Conservation (phyloP, 2,797 vertebrate species). For the Sphenopsis melanotis region DNA sequence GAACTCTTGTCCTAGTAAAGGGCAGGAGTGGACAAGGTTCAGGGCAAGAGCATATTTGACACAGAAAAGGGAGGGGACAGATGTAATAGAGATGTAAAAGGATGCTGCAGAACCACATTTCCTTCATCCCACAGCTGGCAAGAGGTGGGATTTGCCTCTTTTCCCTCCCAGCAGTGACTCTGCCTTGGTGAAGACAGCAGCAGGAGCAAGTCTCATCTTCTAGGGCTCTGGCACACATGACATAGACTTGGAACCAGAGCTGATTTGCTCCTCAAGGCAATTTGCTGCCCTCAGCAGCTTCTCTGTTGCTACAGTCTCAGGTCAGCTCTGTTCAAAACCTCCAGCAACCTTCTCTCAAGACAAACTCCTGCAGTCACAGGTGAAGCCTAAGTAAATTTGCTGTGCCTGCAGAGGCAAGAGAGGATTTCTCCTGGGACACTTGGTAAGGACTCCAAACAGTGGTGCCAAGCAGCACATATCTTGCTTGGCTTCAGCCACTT, state of each 20-base stretch:
- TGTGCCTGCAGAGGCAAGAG: neutral
- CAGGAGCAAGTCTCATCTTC: neutral
- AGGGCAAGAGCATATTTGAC: neutral
- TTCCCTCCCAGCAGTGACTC: neutral
- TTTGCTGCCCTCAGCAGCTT: neutral
- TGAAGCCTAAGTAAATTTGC: neutral
- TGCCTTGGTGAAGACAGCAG: neutral
- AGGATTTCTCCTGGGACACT: neutral
- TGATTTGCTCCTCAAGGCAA: neutral
- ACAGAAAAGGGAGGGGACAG: neutral
- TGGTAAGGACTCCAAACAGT: neutral
- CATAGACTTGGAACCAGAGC: neutral
- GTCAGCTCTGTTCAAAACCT: neutral
- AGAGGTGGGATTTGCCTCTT: neutral
- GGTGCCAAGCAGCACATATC: neutral
- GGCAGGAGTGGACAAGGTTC: neutral
- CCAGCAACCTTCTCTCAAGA: neutral
- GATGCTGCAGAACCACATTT: neutral
- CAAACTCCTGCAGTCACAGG: neutral
- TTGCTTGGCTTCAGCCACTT: neutral
- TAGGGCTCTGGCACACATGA: neutral
- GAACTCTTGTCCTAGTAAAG: neutral
- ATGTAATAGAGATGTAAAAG: neutral
- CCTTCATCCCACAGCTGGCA: neutral
- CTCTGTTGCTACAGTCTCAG: neutral